Evolutionary conservation across 35 echinoderm and acorn worm species (phyloP), one percentile per base, ranked within the genome.

Genomic region (Amphiura filiformis): DNA sequence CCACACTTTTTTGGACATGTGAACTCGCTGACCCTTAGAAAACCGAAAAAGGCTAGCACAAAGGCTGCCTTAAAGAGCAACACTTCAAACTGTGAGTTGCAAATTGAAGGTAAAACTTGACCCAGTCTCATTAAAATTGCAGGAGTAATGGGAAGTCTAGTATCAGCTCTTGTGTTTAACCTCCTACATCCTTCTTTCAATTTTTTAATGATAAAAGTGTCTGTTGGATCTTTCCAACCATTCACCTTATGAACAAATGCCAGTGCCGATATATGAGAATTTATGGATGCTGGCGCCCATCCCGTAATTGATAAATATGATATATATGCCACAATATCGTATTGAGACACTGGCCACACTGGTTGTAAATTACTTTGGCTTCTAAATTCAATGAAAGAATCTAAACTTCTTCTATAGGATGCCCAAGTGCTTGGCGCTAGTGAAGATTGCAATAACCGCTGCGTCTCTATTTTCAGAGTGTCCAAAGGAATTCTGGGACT

Each of bases 11-110:
- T 39, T 38, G 34, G 18, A 36, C 79, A 28, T 38, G 79, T 39
- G 31, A 81, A 81, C 31, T 81, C 36, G 38, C 79, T 81, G 22
- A 80, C 78, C 78, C 78, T 80, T 40, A 80, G 30, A 38, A 80
- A 80, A 0, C 78, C 78, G 14, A 80, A 80, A 80, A 80, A 37
- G 33, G 78, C 78, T 1, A 80, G 30, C 33, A 80, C 20, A 30
- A 80, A 37, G 20, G 78, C 78, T 80, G 78, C 78, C 37, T 39
- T 38, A 30, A 22, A 38, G 5, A 80, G 37, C 4, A 13, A 13
- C 1, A 18, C 15, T 30, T 70, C 61, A 30, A 70, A 70, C 44
- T 52, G 7, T 11, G 7, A 52, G 20, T 52, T 52, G 20, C 44
- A 52, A 52, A 52, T 52, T 11, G 20, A 20, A 52, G 44, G 44